phyloP scores from a whole-genome alignment of 2,797 vertebrate species.

The Sebastes kiyomatsui region DNA sequence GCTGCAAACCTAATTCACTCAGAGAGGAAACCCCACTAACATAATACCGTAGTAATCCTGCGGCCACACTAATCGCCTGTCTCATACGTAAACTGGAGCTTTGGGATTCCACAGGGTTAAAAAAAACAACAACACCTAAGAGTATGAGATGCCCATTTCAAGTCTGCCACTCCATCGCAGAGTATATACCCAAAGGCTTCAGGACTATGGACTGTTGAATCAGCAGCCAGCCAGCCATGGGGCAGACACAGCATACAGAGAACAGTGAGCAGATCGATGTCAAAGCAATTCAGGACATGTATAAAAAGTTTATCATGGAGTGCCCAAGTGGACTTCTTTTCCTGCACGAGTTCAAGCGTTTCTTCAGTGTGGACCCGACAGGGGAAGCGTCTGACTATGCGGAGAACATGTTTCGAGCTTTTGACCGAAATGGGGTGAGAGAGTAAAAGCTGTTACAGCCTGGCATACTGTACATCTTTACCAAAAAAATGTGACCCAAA shows the following conservation, averaged over 20 bases:
- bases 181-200: not conserved
- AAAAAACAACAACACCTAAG: constrained; percentile 9
- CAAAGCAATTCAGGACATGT: constrained; percentile 81
- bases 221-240: constrained; percentile 55
- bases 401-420: constrained; percentile 81
- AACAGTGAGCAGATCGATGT: constrained; percentile 73
- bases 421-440: constrained; percentile 84
- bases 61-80: constrained; percentile 52
- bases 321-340: constrained; percentile 81
- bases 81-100: constrained; percentile 24
- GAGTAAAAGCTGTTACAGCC: not conserved
- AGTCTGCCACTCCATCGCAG: not conserved
- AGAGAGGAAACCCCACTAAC: constrained; percentile 48
- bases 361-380: constrained; percentile 78
- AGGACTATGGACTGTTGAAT: constrained; percentile 44
- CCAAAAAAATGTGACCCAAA: not conserved
- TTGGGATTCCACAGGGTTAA: constrained; percentile 46
- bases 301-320: constrained; percentile 81
- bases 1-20: constrained; percentile 15
- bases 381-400: constrained; percentile 81
- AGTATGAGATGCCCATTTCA: not conserved
- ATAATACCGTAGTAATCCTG: constrained; percentile 61
- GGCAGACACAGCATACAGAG: constrained; percentile 73
- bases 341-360: constrained; percentile 83
- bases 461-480: not conserved